Conservation (phyloP, 1,140 invertebrate genomes). For the Octopus bimaculoides region DNA sequence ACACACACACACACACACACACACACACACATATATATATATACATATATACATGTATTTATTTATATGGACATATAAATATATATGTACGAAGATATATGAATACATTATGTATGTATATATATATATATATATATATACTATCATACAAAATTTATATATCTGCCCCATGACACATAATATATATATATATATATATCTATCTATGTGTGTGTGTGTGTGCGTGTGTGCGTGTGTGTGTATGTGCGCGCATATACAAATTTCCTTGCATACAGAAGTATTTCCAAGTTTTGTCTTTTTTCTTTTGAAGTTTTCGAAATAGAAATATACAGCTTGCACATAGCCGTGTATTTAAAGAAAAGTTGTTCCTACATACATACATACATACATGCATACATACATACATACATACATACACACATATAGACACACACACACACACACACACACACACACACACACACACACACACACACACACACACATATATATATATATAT, state of each 20-base stretch:
- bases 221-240: not conserved
- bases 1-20: not conserved
- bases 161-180: not conserved
- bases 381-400: not conserved
- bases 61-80: not conserved
- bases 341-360: no score
- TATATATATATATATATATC: not conserved
- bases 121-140: not conserved
- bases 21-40: not conserved
- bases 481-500: not conserved
- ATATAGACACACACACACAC: not conserved
- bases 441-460: not conserved
- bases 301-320: no score
- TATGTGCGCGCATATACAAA: not conserved
- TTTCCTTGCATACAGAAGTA: no score
- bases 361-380: not conserved
- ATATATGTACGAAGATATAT: not conserved
- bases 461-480: not conserved
- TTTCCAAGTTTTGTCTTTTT: no score
- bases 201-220: not conserved
- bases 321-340: no score
- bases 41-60: not conserved
- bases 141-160: not conserved
- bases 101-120: not conserved
- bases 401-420: not conserved